Evolutionary conservation across 2,113 vertebrate genomes (phyloP).

Genomic region (Pseudorasbora parva): DNA sequence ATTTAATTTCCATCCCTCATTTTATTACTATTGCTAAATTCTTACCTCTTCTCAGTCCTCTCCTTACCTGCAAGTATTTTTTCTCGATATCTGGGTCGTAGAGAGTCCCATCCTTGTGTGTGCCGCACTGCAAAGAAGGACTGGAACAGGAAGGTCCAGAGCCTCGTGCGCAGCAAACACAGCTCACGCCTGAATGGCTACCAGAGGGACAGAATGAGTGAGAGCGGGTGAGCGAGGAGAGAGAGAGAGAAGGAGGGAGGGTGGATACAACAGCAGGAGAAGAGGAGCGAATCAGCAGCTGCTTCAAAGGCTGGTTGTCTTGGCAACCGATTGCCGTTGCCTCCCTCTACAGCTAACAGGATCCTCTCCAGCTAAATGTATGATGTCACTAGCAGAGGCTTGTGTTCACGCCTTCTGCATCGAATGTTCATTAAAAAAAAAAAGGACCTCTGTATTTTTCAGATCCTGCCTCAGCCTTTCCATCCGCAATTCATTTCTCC

Average conservation of each 20-base stretch:
- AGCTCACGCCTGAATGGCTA: slow-evolving; percentile 90
- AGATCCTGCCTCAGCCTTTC: neutral
- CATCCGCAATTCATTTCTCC: slow-evolving; percentile 26
- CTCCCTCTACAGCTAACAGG: slow-evolving; percentile 73
- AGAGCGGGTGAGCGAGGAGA: slow-evolving; percentile 28
- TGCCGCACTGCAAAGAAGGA: slow-evolving; percentile 95
- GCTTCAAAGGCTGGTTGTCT: slow-evolving; percentile 90
- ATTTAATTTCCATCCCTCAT: neutral
- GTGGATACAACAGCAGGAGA: slow-evolving; percentile 51
- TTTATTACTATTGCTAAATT: neutral
- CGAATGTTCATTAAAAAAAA: slow-evolving; percentile 9
- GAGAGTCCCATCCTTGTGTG: slow-evolving; percentile 89
- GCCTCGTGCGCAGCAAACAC: slow-evolving; percentile 85
- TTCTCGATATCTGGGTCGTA: slow-evolving; percentile 83
- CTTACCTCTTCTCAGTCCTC: neutral
- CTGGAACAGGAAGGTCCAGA: slow-evolving; percentile 95
- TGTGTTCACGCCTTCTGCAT: slow-evolving; percentile 58
- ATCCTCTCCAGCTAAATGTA: slow-evolving; percentile 84
- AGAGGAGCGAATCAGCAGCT: slow-evolving; percentile 96
- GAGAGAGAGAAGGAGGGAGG: slow-evolving; percentile 49
- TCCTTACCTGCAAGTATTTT: slow-evolving; percentile 88
- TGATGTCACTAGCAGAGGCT: slow-evolving; percentile 86
- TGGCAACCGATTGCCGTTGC: slow-evolving; percentile 92
- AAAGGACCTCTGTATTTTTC: neutral
- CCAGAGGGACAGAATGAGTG: slow-evolving; percentile 42